Evolutionary conservation across 2,797 vertebrate genomes (phyloP), one percentile per base, ranked within the genome.

Genomic region (Eulemur mongoz): DNA sequence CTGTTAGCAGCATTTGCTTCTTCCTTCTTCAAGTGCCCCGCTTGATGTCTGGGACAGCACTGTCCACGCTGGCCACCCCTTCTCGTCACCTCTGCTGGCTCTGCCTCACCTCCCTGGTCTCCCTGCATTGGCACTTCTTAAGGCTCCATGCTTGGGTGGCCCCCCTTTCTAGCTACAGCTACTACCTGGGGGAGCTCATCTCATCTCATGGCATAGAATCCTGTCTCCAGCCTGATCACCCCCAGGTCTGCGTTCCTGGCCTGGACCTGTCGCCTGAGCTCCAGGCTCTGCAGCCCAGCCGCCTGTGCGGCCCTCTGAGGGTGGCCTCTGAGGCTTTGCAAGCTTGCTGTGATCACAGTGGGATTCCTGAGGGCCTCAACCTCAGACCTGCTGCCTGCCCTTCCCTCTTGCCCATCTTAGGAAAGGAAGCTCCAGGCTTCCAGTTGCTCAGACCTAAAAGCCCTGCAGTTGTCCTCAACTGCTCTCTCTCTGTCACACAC

Each of bases 251-350:
- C 67, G 9, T 76, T 63, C 54, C 50, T 30, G 14, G 32, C 32
- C 32, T 15, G 35, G 27, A 45, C 17, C 25, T 13, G 40, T 57
- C 35, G 65, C 50, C 54, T 75, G 15, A 79, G 25, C 43, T 35
- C 80, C 13, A n/a, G 50, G 18, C 76, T 59, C 1, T 1, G 30
- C 6, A 0, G 0, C 11, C 38, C 40, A 30, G 52, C 27, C 1
- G 0, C 65, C 25, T 40, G 13, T 0, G 2, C 27, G 3, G 30
- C 38, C n/a, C 43, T 93, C 27, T 11, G 10, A 40, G 54, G 23
- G 38, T 40, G 54, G 13, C 61, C 63, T 83, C 17, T 2, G 57
- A 52, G n/a, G 45, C 27, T 54, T 40, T 72, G 80, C 8, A 3
- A 38, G 12, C 80, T 72, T 86, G 22, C 40, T 3, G 0, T 57